Evolutionary conservation across 2,113 vertebrate genomes (phyloP).

Genomic region (Azemiops feae): DNA sequence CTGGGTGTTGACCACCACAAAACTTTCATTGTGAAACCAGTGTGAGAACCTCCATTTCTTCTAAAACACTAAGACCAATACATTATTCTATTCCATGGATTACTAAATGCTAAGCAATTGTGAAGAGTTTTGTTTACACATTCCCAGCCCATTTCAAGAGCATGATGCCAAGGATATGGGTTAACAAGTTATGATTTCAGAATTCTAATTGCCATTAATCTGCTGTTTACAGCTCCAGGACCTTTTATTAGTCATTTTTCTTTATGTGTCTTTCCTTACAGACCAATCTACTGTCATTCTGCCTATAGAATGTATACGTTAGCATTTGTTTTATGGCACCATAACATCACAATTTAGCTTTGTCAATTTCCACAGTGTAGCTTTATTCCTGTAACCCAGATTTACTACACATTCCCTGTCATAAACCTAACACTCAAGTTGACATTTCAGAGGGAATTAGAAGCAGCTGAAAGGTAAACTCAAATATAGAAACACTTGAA

Average conservation of each 20-base stretch:
- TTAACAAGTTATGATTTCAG: background rate
- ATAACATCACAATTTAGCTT: background rate
- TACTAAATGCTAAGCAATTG: background rate
- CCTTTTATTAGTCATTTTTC: background rate
- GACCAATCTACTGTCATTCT: background rate
- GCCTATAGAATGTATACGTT: background rate
- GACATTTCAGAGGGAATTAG: constrained; percentile 21
- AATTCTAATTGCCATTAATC: background rate
- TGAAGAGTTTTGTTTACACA: background rate
- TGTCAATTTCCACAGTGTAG: background rate
- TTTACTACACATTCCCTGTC: constrained; percentile 32
- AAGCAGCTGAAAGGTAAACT: constrained; percentile 32
- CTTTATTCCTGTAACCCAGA: background rate
- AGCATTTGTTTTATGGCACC: background rate
- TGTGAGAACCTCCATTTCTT: background rate
- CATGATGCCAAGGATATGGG: background rate
- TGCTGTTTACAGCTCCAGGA: background rate
- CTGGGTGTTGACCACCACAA: too few relatives aligned
- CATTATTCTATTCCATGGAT: background rate
- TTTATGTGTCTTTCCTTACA: background rate
- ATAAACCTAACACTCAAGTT: constrained; percentile 32
- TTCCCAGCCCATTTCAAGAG: background rate
- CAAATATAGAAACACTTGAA: constrained; percentile 42
- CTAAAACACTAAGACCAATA: background rate
- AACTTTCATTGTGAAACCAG: background rate